Evolutionary conservation across 2,113 vertebrate genomes (phyloP), one percentile per base, ranked within the genome.

Genomic region (Grus americana): DNA sequence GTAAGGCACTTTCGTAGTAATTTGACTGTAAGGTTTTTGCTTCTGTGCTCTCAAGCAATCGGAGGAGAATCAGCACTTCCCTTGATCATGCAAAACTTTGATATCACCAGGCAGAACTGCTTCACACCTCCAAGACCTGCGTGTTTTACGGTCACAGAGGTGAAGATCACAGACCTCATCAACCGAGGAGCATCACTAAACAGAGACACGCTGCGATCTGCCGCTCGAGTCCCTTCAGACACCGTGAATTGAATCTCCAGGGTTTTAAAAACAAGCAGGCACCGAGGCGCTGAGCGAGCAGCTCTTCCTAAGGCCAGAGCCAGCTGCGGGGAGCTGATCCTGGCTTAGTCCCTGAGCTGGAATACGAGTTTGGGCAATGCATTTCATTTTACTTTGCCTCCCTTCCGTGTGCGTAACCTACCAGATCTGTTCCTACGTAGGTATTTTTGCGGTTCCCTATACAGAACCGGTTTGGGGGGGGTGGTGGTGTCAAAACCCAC

Each of bases 171-270:
- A 30, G 58, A 63, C 52, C 68, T 61, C 6, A 6, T 22, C 90
- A 58, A 18, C 27, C 0, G 0, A 63, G 72, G 38, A 55, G 52
- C 63, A 30, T 34, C 2, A 1, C 42, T 47, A 19, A 38, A 21
- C n/a, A 44, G n/a, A 71, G 49, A 15, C 20, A 55, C 0, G 0
- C 66, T 44, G 38, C 30, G 30, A 49, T 82, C 81, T 62, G 49
- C n/a, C 85, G 11, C 92, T 46, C 1, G 18, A 38, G 59, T 15
- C 88, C 59, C 55, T 76, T 52, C 70, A 65, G 40, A 26, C 8
- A 3, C 23, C 0, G 0, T 5, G 55, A 86, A 47, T 42, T 30
- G 6, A 55, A 21, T 12, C 70, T 50, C 52, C 24, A 11, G 15
- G 24, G 70, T 30, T 50, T 54, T 34, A 36, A n/a, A 62, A 47